Base-by-base conservation (phyloP, 2,888 invertebrate species). In the Tetragnatha montana region DNA sequence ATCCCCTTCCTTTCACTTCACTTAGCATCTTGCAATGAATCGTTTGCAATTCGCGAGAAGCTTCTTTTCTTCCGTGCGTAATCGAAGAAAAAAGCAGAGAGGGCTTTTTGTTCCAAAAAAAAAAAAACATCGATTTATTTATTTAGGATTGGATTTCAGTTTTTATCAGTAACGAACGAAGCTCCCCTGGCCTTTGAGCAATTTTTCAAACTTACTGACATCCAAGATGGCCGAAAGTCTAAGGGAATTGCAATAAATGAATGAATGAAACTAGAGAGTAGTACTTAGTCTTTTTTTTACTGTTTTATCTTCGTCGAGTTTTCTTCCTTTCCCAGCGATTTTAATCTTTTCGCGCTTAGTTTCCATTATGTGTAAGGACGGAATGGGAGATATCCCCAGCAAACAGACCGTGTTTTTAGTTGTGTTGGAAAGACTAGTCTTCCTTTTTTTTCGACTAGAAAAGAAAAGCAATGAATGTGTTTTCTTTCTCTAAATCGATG, bases 111-210 rank as follows among this genome's bases (percentile, higher is more conserved):
- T 60, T 60, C 60, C 10, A 7, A 35, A 35, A 35, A 35, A 35
- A 35, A 35, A 60, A 60, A n/a, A 73, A 17, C 51, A 82, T 82
- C 73, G 81, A 82, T 82, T 82, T 82, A 82, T 82, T 82, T 82
- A 82, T 82, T 82, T 82, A 17, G 73, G 81, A 79, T 85, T 85
- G 78, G 51, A 85, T 85, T 85, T 85, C 71, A 50, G 79, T 78
- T 85, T 76, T 85, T 85, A 79, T 85, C 85, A 51, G 76, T 85
- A 85, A 85, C 79, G 78, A 85, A 85, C 70, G 79, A 14, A 69
- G 51, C 7, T 85, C 84, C 85, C 85, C 22, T 78, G 85, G 78
- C 85, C 71, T 68, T 85, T 35, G 71, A 78, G 79, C 85, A 85
- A 85, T 85, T 85, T 79, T 71, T 85, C 85, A 85, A 85, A 60